phyloP scores from a whole-genome alignment of 2,888 invertebrate genomes.

The Amphipoea oculea region DNA sequence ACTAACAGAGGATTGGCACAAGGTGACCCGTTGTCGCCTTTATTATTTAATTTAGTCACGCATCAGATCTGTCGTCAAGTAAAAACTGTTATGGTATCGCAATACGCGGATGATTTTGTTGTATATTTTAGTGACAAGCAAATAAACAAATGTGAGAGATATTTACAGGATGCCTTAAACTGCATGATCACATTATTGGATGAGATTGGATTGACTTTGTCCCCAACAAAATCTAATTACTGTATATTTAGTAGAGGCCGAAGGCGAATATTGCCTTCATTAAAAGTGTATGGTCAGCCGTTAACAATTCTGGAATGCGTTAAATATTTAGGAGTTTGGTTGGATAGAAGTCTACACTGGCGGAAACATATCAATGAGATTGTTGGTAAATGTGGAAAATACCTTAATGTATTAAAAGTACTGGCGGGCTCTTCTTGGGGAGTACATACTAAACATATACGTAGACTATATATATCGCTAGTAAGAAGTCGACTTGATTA shows the following conservation, averaged over 20 bases:
- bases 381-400: slow-evolving; percentile 8
- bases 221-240: neutral
- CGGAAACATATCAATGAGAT: slow-evolving; percentile 16
- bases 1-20: neutral
- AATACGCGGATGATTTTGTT: neutral
- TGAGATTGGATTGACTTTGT: neutral
- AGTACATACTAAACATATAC: slow-evolving; percentile 12
- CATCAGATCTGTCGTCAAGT: neutral
- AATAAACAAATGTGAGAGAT: neutral
- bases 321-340: slow-evolving; percentile 1
- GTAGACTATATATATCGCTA: slow-evolving; percentile 16
- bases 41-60: neutral
- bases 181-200: neutral
- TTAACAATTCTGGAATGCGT: neutral
- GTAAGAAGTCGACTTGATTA: slow-evolving; percentile 22
- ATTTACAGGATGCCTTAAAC: neutral
- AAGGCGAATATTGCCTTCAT: neutral
- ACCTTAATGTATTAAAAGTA: slow-evolving; percentile 17
- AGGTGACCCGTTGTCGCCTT: neutral
- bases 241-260: neutral
- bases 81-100: neutral
- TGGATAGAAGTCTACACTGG: slow-evolving; percentile 11
- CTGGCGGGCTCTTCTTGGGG: slow-evolving; percentile 10
- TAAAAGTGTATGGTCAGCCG: neutral
- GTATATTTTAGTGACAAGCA: neutral